Evolutionary conservation across 2,888 invertebrate species (phyloP).

Genomic region (Dasysyrphus tricinctus): DNA sequence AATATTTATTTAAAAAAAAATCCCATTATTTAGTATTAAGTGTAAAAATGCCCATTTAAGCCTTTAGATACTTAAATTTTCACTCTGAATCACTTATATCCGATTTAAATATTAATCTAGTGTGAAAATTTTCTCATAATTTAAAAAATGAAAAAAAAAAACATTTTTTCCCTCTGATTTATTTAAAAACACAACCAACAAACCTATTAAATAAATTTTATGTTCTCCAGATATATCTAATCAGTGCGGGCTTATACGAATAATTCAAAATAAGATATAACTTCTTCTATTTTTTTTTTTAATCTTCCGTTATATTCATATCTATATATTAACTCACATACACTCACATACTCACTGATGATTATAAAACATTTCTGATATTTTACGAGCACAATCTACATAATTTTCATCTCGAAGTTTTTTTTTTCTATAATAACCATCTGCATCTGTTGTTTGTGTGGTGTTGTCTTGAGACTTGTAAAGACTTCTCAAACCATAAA

Average conservation of each 20-base stretch:
- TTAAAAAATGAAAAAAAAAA: not conserved
- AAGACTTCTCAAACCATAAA: constrained; percentile 6
- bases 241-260: not conserved
- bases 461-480: not conserved
- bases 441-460: not conserved
- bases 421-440: not conserved
- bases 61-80: no score
- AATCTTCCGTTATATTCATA: constrained; percentile 3
- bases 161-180: not conserved
- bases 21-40: no score
- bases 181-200: not conserved
- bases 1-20: no score
- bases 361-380: constrained; percentile 27
- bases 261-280: not conserved
- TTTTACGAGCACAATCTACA: constrained; percentile 45
- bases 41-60: no score
- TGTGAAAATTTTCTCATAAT: not conserved
- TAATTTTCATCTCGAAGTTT: constrained; percentile 21
- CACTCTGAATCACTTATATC: no score
- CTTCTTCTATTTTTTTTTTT: not conserved
- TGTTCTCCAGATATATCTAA: not conserved
- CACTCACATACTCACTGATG: not conserved
- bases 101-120: not conserved
- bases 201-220: constrained; percentile 11
- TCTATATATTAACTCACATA: not conserved